Conservation (phyloP, 2,797 vertebrate genomes). For the Pelodytes ibericus region DNA sequence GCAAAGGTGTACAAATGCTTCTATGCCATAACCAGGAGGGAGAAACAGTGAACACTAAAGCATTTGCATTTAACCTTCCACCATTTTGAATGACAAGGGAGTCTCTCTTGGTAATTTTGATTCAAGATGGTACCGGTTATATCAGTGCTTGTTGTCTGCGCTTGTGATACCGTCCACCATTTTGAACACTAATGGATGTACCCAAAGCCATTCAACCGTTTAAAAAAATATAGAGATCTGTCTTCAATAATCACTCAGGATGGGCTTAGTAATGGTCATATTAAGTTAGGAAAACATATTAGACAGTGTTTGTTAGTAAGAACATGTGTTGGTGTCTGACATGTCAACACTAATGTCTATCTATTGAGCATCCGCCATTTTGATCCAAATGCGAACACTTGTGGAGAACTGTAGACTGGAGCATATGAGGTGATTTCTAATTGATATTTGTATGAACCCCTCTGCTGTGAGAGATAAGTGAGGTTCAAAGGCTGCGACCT, state of each 20-base stretch:
- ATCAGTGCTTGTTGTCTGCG: conserved; percentile 30
- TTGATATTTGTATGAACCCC: not conserved
- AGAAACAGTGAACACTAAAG: conserved; percentile 30
- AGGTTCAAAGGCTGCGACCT: not conserved
- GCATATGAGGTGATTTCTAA: not conserved
- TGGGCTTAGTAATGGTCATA: not conserved
- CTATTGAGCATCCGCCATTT: not conserved
- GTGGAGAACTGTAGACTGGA: not conserved
- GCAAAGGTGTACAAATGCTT: conserved; percentile 24
- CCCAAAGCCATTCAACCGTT: not conserved
- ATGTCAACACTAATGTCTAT: not conserved
- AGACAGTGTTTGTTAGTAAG: not conserved
- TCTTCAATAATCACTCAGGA: not conserved
- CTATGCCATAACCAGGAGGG: conserved; percentile 38
- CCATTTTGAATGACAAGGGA: conserved; percentile 23
- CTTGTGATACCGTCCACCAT: conserved; percentile 15
- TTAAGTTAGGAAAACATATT: not conserved
- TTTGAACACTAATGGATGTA: conserved; percentile 35
- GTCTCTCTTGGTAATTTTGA: conserved; percentile 13
- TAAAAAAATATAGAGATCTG: not conserved
- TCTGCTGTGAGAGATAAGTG: not conserved
- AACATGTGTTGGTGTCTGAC: not conserved
- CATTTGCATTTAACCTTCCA: conserved; percentile 12
- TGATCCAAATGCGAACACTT: not conserved
- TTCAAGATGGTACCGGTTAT: conserved; percentile 26